A percentile compares a stretch with the other conserved stretches of the same genome.
phyloP scores from a whole-genome alignment of 2,797 vertebrate genomes.

The Periparus ater region DNA sequence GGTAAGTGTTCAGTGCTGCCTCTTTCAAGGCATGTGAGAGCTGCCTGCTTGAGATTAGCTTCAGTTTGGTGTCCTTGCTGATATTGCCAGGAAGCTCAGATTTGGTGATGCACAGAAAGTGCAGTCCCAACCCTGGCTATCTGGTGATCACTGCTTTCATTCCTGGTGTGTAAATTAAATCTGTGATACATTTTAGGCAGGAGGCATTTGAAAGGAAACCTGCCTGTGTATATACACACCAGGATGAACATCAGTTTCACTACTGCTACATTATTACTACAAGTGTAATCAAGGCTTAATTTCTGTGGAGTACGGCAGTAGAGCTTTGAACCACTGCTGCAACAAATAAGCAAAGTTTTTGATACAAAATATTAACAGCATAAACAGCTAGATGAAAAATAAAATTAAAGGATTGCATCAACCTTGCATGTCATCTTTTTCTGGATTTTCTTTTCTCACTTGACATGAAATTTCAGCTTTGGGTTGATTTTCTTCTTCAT shows the following conservation, averaged over 20 bases:
- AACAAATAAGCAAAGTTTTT: not conserved
- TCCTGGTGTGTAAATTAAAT: not conserved
- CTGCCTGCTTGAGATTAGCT: not conserved
- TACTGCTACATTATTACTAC: not conserved
- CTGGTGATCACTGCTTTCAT: not conserved
- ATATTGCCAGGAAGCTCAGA: not conserved
- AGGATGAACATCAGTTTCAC: not conserved
- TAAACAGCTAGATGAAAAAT: not conserved
- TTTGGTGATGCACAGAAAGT: not conserved
- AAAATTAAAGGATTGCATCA: not conserved
- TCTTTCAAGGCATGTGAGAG: not conserved
- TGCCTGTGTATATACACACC: not conserved
- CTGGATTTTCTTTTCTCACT: not conserved
- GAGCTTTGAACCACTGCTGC: not conserved
- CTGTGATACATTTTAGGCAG: not conserved
- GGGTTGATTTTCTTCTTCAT: not conserved
- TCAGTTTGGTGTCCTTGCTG: not conserved
- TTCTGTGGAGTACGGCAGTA: not conserved
- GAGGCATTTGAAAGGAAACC: not conserved
- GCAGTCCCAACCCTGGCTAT: not conserved
- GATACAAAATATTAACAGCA: not conserved
- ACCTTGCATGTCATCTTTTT: slow-evolving; percentile 8
- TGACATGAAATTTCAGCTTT: not conserved
- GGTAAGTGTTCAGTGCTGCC: not conserved
- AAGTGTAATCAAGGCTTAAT: not conserved